phyloP scores from a whole-genome alignment of 2,888 invertebrate genomes.

The Agrilus mali region DNA sequence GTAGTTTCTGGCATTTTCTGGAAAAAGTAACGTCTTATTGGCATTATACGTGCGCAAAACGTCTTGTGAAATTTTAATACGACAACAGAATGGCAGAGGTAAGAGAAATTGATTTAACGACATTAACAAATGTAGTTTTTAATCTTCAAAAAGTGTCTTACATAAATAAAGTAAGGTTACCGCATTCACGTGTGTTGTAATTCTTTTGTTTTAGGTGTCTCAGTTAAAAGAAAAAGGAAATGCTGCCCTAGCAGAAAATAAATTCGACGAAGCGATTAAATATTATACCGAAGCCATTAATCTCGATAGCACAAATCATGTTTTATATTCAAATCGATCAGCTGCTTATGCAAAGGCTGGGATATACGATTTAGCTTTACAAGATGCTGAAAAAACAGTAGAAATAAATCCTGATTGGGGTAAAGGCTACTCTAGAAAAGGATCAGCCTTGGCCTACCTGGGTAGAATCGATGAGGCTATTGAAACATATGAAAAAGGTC shows the following conservation, averaged over 20 bases:
- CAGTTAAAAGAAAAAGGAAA: conserved; percentile 81
- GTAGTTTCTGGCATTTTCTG: no score
- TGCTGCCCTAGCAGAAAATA: conserved; percentile 62
- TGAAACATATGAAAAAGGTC: conserved; percentile 59
- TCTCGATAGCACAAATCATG: conserved; percentile 71
- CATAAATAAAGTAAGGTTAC: background rate
- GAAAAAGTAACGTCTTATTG: no score
- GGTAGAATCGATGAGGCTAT: conserved; percentile 63
- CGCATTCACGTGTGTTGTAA: background rate
- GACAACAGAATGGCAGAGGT: no score
- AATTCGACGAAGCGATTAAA: conserved; percentile 66
- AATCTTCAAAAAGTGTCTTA: no score
- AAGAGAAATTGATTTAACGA: no score
- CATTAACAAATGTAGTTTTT: no score
- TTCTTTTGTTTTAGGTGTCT: conserved; percentile 46
- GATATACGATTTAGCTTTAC: conserved; percentile 59
- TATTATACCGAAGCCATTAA: conserved; percentile 71
- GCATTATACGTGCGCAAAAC: no score
- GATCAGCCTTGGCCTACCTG: conserved; percentile 69
- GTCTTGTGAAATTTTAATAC: no score
- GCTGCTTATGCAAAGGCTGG: conserved; percentile 78
- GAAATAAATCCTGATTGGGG: conserved; percentile 72
- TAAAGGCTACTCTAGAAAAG: conserved; percentile 83
- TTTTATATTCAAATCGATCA: conserved; percentile 82
- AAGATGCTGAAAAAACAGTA: conserved; percentile 78